Conservation (phyloP, 2,113 vertebrate species). For the Bubo blakistoni region DNA sequence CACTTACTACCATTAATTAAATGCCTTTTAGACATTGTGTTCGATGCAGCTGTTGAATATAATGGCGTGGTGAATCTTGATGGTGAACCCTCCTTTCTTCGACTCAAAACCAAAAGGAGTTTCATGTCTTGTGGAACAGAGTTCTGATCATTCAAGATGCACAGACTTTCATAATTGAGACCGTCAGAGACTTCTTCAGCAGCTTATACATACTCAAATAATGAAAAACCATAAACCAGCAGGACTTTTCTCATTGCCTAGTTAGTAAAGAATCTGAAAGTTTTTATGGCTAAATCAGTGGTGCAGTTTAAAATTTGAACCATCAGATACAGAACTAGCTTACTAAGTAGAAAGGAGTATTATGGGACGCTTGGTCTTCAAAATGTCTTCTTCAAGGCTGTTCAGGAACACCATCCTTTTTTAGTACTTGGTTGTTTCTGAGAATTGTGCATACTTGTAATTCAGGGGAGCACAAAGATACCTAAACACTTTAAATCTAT, state of each 20-base stretch:
- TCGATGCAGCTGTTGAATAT: background rate
- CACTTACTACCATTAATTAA: background rate
- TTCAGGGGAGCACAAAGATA: background rate
- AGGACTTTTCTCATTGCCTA: background rate
- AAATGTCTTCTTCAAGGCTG: background rate
- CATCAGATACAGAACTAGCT: background rate
- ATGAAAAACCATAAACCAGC: background rate
- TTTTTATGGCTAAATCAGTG: background rate
- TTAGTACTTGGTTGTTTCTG: background rate
- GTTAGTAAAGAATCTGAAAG: background rate
- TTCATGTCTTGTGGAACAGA: background rate
- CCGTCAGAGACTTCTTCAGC: background rate
- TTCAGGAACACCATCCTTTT: background rate
- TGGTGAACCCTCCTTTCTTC: background rate
- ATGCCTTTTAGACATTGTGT: fast-evolving
- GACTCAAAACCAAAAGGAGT: background rate
- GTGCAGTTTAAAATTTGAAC: background rate
- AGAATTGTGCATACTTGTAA: background rate
- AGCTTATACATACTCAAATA: background rate
- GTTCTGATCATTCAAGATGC: background rate
- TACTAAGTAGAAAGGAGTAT: background rate
- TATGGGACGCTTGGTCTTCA: background rate
- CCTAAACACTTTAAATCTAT: background rate
- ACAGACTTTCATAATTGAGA: fast-evolving
- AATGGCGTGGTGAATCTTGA: background rate